Evolutionary conservation across 2,113 vertebrate species (phyloP).

Genomic region (Heloderma charlesbogerti): DNA sequence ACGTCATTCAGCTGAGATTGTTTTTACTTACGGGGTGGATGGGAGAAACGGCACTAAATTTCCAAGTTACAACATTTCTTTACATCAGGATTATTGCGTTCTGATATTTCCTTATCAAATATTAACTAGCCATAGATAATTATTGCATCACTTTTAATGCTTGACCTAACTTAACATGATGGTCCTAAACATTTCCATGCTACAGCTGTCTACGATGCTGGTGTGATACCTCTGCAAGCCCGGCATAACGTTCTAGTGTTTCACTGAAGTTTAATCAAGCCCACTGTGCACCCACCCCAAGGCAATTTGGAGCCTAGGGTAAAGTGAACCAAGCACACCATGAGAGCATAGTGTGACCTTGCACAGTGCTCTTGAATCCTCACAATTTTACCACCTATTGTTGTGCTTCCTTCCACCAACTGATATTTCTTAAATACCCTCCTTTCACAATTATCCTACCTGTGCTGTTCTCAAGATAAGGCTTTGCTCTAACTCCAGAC

Average conservation of each 20-base stretch:
- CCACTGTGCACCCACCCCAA: not conserved
- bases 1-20: not conserved
- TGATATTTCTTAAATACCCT: not conserved
- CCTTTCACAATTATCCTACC: not conserved
- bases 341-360: not conserved
- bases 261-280: not conserved
- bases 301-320: too few relatives aligned
- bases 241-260: not conserved
- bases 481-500: not conserved
- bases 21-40: not conserved
- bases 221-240: not conserved
- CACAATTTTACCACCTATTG: not conserved
- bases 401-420: not conserved
- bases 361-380: not conserved
- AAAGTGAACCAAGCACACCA: not conserved
- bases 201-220: not conserved
- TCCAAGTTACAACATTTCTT: not conserved
- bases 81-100: not conserved
- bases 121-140: not conserved
- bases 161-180: not conserved
- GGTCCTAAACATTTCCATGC: slow-evolving; percentile 1
- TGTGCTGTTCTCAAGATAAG: not conserved
- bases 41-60: not conserved
- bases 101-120: not conserved
- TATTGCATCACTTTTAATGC: not conserved